Percentiles rank a stretch among this genome's conserved stretches.
phyloP scores from a whole-genome alignment of 2,888 invertebrate genomes.

The Scelioninae gen. 2 region DNA sequence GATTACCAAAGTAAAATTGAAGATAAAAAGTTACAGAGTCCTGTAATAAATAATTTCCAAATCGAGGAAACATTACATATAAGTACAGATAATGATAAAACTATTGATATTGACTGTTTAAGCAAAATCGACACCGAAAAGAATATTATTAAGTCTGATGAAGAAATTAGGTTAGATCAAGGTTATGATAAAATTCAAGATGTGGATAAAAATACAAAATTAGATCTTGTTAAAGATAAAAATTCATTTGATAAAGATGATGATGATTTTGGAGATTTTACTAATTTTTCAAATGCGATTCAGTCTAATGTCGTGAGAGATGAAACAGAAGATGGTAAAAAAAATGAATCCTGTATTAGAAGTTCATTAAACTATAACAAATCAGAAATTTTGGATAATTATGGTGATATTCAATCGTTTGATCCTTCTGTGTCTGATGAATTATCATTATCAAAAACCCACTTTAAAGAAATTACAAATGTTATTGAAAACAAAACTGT shows the following conservation, averaged over 20 bases:
- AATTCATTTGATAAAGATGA: slow-evolving; percentile 65
- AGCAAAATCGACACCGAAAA: too few relatives aligned
- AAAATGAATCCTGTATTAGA: too few relatives aligned
- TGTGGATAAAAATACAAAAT: neutral
- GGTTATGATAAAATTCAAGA: neutral
- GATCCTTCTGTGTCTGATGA: slow-evolving; percentile 50
- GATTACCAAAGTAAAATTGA: slow-evolving; percentile 30
- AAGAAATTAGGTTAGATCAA: slow-evolving; percentile 22
- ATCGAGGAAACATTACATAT: neutral
- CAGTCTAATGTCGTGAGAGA: slow-evolving; percentile 15
- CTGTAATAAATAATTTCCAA: neutral
- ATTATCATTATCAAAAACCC: slow-evolving; percentile 64
- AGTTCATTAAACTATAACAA: slow-evolving; percentile 57
- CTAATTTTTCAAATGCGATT: slow-evolving; percentile 68
- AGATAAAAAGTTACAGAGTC: neutral
- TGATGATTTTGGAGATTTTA: slow-evolving; percentile 76
- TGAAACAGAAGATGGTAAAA: slow-evolving; percentile 59
- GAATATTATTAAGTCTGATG: too few relatives aligned
- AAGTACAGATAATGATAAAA: slow-evolving; percentile 9
- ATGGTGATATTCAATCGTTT: slow-evolving; percentile 77
- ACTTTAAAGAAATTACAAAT: slow-evolving; percentile 69
- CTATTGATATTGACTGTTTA: slow-evolving; percentile 8
- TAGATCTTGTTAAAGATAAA: slow-evolving; percentile 56
- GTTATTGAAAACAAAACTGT: slow-evolving; percentile 73
- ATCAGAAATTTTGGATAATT: slow-evolving; percentile 75